A percentile compares a stretch with the other conserved stretches of the same genome.
phyloP scores from a whole-genome alignment of 2,888 invertebrate genomes.

The Tachina lurida region DNA sequence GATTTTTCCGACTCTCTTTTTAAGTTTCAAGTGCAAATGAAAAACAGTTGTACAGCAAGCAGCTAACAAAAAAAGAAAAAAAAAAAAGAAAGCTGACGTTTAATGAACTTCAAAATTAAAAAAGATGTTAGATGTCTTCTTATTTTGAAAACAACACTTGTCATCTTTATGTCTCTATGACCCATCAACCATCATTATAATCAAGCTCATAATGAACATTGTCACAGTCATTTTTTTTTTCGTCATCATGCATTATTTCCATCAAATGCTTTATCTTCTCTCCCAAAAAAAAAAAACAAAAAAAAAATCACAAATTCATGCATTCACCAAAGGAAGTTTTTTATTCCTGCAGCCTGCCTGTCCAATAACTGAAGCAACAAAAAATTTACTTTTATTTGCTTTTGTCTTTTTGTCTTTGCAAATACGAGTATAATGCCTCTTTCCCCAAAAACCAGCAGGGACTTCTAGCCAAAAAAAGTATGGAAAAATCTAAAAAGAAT shows the following conservation, averaged over 20 bases:
- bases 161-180: slow-evolving; percentile 80
- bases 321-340: slow-evolving; percentile 44
- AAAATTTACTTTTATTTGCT: slow-evolving; percentile 73
- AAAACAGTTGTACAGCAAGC: slow-evolving; percentile 66
- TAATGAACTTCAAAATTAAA: slow-evolving; percentile 81
- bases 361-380: slow-evolving; percentile 31
- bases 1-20: slow-evolving; percentile 39
- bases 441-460: slow-evolving; percentile 67
- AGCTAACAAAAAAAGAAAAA: slow-evolving; percentile 52
- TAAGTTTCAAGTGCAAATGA: slow-evolving; percentile 65
- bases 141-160: slow-evolving; percentile 75
- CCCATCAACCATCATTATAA: slow-evolving; percentile 71
- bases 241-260: slow-evolving; percentile 45
- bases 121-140: slow-evolving; percentile 77
- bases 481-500: slow-evolving; percentile 40
- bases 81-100: slow-evolving; percentile 73
- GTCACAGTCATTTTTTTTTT: slow-evolving; percentile 39
- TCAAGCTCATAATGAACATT: slow-evolving; percentile 60
- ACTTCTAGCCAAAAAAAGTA: slow-evolving; percentile 62
- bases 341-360: slow-evolving; percentile 46
- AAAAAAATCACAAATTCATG: slow-evolving; percentile 6
- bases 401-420: slow-evolving; percentile 76
- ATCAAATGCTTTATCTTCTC: slow-evolving; percentile 23
- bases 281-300: slow-evolving; percentile 48
- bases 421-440: slow-evolving; percentile 9